A percentile compares a stretch with the other conserved stretches of the same genome.
These are phyloP conservation scores for Drosophila rellima DNA, from an alignment of 2,888 invertebrate species.

Conservation along the genomic window DNA sequence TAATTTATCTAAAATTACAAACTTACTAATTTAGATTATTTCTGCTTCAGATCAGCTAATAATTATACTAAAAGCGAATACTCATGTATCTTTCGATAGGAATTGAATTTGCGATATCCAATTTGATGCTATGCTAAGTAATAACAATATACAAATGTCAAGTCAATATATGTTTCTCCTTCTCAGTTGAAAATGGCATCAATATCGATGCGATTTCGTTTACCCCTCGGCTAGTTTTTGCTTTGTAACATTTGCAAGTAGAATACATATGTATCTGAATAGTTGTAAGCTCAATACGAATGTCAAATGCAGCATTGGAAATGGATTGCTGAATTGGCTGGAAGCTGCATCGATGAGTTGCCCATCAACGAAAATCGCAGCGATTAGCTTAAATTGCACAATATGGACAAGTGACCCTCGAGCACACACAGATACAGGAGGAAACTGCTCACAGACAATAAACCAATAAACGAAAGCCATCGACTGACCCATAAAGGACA, in stretches of 20 bases:
- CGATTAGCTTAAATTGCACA: conserved; percentile 79
- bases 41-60: conserved; percentile 26
- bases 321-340: conserved; percentile 4
- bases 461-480: conserved; percentile 69
- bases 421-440: conserved; percentile 14
- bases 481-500: conserved; percentile 56
- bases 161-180: conserved; percentile 18
- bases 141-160: conserved; percentile 30
- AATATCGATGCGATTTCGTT: conserved; percentile 12
- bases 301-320: conserved; percentile 30
- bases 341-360: conserved; percentile 40
- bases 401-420: conserved; percentile 58
- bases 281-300: conserved; percentile 19
- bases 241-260: conserved; percentile 30
- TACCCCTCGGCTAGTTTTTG: background rate
- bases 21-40: conserved; percentile 14
- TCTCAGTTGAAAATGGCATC: conserved; percentile 20
- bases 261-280: conserved; percentile 17
- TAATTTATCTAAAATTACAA: conserved; percentile 1
- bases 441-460: conserved; percentile 61
- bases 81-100: conserved; percentile 1
- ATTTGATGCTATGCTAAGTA: conserved; percentile 16
- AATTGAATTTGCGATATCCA: conserved; percentile 2
- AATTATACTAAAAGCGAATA: conserved; percentile 25
- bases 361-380: conserved; percentile 68